Evolutionary conservation across 2,113 vertebrate species (phyloP), one percentile per base, ranked within the genome.

Genomic region (Heterotilapia buettikoferi): DNA sequence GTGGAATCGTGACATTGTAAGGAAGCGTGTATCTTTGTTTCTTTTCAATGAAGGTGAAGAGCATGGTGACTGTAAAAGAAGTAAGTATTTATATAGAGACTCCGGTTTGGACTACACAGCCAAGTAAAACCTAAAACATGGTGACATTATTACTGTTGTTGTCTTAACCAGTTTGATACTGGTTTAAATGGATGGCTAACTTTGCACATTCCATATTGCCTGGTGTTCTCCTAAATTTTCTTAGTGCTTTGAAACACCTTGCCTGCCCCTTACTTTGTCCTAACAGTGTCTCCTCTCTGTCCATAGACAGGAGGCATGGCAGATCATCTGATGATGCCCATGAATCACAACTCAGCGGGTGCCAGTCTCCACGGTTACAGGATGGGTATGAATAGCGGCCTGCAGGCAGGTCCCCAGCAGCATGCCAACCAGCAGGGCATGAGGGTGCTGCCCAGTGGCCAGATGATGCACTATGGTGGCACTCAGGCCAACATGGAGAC

Each of bases 261-360:
- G 71, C 54, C 31, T 89, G 36, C 21, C 73, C 57, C 21, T 29
- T 59, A 47, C 43, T 26, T 86, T 82, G 50, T 87, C 83, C 82
- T 91, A 88, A 94, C 84, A 26, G 78, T 71, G 45, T 94, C 80
- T 93, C 84, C 84, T 89, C 88, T 93, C 82, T 86, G 83, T 57
- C 83, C 63, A 7, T 57, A 92, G 89, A 90, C 92, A 95, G 95
- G 95, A 92, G 94, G 89, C 86, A 99, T 99, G 98, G 97, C 97
- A 3, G 98, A 99, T 92, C 98, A 98, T 90, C 96, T 99, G 96
- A 98, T 99, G 98, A 97, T 99, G 97, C 94, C 98, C 84, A 96
- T 98, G 97, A 97, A 97, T 96, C 98, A 99, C 93, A 94, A 96
- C 3, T 95, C 96, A 76, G 91, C 93, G 19, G 97, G 97, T 78